Conservation (phyloP, 2,797 vertebrate genomes). For the Parauchenoglanis ngamensis region DNA sequence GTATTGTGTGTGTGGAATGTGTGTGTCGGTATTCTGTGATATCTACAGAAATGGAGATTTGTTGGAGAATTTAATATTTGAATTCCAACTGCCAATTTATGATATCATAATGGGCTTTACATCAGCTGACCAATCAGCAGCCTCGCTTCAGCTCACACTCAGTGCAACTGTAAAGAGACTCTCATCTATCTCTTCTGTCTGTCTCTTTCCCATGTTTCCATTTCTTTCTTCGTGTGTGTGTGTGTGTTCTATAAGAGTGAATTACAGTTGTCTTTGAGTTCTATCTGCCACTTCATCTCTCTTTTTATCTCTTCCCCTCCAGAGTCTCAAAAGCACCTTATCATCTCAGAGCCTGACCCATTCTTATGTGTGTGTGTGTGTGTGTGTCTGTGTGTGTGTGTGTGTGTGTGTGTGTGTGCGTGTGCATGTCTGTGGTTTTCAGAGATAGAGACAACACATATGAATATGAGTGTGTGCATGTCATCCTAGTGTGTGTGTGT, state of each 20-base stretch:
- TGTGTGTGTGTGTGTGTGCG: slow-evolving; percentile 35
- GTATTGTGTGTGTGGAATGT: not conserved
- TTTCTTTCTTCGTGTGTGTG: not conserved
- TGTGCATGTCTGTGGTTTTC: slow-evolving; percentile 12
- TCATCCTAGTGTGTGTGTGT: slow-evolving; percentile 3
- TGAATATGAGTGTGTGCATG: not conserved
- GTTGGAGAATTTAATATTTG: no score
- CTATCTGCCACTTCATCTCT: not conserved
- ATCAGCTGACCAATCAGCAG: not conserved
- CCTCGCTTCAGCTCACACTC: not conserved
- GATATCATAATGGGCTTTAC: not conserved
- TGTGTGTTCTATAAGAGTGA: not conserved
- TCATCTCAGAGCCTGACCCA: slow-evolving; percentile 1
- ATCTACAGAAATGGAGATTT: no score
- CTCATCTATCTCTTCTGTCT: not conserved
- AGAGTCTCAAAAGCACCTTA: slow-evolving; percentile 6
- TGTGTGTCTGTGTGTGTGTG: slow-evolving; percentile 36
- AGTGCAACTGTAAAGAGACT: not conserved
- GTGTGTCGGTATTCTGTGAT: not conserved
- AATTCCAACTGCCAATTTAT: not conserved
- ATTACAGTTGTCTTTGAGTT: not conserved
- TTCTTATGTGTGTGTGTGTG: slow-evolving; percentile 31
- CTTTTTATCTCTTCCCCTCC: not conserved
- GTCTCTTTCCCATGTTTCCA: not conserved
- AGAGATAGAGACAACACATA: slow-evolving; percentile 1